These are phyloP conservation scores for Venusia cambrica DNA, from an alignment of 2,888 invertebrate genomes.

Conservation along the genomic window DNA sequence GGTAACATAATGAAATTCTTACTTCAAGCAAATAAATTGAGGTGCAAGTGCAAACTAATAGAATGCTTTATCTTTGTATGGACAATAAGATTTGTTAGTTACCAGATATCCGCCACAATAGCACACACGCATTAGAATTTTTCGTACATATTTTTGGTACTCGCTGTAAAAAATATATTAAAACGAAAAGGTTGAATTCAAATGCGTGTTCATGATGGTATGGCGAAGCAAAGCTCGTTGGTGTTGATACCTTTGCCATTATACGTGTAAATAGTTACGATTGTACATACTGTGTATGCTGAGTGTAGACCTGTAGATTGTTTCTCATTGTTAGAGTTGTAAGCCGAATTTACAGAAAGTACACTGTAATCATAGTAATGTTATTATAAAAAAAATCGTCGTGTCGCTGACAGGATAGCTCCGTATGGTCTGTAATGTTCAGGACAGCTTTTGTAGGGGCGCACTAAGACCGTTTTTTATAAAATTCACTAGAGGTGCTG, in stretches of 20 bases:
- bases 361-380: constrained; percentile 39
- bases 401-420: too few species aligned
- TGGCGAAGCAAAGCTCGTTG: constrained; percentile 45
- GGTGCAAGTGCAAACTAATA: constrained; percentile 33
- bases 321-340: constrained; percentile 63
- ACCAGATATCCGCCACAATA: constrained; percentile 52
- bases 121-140: constrained; percentile 39
- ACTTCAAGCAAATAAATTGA: constrained; percentile 27
- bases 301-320: constrained; percentile 71
- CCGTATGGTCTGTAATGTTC: too few species aligned
- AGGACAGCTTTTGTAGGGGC: too few species aligned
- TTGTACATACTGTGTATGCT: constrained; percentile 78
- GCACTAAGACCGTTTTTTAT: constrained; percentile 43
- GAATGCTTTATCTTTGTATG: constrained; percentile 40
- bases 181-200: constrained; percentile 29
- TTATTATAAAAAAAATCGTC: too few species aligned
- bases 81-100: constrained; percentile 66
- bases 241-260: constrained; percentile 56
- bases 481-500: constrained; percentile 17
- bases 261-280: constrained; percentile 70
- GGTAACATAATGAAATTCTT: too few species aligned
- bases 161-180: constrained; percentile 17
- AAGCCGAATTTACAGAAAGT: constrained; percentile 58
- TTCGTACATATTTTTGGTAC: constrained; percentile 16
- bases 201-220: constrained; percentile 43